Evolutionary conservation across 2,797 vertebrate species (phyloP), one percentile per base, ranked within the genome.

Genomic region (Sciurus carolinensis): DNA sequence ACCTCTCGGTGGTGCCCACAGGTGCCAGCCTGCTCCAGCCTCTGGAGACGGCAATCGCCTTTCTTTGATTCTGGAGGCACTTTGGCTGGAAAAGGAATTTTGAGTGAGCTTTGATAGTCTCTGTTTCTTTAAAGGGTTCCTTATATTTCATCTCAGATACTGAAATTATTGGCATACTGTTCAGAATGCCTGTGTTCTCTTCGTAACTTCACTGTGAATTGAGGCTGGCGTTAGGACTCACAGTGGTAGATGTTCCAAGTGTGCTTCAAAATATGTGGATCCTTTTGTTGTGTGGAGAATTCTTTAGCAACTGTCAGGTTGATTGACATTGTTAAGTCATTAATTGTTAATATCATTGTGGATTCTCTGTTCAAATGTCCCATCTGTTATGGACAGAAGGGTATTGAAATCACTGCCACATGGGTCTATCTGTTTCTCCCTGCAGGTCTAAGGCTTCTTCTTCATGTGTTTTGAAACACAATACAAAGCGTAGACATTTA

Each of bases 1-100:
- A 15, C 14, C n/a, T 12, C 47, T 24, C 13, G 15, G 33, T 4
- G 4, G 11, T 11, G 10, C 8, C 2, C 1, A 0, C 7, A 1
- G 67, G 18, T 17, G 8, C 24, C 33, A 1, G 7, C 22, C 20
- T 0, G 1, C 36, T 28, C 44, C 36, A 8, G 54, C 71, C 3
- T 52, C 66, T 26, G 9, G 1, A 3, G 47, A 9, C 13, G 8
- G 18, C 13, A 30, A 24, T 1, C 1, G 3, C 15, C 15, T 54
- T n/a, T 57, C 47, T 83, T 30, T 2, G 22, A 7, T 0, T 4
- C 7, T 2, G 10, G 39, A 22, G 50, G 59, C 24, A 10, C 13
- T 39, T 39, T 30, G 30, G 28, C 24, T 36, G 39, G 57, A 73
- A 17, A 7, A 59, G 50, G 42, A 50, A 62, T 5, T 64, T 39